These are phyloP conservation scores for Chiloscyllium plagiosum DNA, from an alignment of 2,113 vertebrate genomes.

Conservation along the genomic window DNA sequence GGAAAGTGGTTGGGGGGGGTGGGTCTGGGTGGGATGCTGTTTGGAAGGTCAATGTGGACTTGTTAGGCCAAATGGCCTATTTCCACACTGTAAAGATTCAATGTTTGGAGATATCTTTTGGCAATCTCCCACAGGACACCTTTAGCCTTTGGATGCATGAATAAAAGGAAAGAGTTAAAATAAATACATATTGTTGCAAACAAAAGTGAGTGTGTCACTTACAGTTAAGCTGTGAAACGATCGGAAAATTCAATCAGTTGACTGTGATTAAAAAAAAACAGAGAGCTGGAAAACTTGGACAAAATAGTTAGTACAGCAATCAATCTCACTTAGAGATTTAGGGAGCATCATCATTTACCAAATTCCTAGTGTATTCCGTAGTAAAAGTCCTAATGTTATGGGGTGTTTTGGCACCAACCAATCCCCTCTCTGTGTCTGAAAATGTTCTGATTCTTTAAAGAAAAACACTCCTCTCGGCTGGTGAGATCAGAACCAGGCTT, in stretches of 20 bases:
- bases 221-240: not conserved
- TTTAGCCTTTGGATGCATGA: not conserved
- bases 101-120: no score
- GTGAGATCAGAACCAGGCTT: not conserved
- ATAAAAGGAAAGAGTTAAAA: not conserved
- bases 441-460: not conserved
- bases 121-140: not conserved
- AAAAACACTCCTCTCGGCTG: not conserved
- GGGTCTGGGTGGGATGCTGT: no score
- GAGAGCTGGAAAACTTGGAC: not conserved
- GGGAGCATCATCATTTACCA: not conserved
- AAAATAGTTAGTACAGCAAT: not conserved
- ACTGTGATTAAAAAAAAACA: not conserved
- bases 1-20: no score
- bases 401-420: not conserved
- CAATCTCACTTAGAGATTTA: not conserved
- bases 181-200: not conserved
- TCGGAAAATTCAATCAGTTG: not conserved
- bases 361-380: not conserved
- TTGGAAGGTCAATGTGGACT: no score
- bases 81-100: no score
- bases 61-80: no score
- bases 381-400: not conserved
- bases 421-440: not conserved
- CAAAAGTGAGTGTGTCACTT: not conserved